Conservation (phyloP, 2,797 vertebrate genomes). For the Pelodytes ibericus region DNA sequence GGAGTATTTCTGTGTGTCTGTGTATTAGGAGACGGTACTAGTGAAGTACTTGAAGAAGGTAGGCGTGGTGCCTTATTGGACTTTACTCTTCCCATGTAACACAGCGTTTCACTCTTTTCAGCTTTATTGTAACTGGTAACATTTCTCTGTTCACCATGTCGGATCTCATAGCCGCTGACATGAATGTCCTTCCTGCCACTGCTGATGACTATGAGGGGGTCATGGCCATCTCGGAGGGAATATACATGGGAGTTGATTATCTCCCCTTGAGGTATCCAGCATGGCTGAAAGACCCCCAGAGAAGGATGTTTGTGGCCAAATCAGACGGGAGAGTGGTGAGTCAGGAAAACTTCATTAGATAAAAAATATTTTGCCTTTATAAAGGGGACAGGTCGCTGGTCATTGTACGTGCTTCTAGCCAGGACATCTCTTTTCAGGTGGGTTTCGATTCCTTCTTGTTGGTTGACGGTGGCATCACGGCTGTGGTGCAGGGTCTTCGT, state of each 20-base stretch:
- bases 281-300: constrained; percentile 42
- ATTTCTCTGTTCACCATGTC: not conserved
- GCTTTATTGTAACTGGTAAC: not conserved
- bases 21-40: not conserved
- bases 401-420: not conserved
- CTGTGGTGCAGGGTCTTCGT: constrained; percentile 79
- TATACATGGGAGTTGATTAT: constrained; percentile 42
- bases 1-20: not conserved
- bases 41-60: not conserved
- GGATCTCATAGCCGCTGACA: not conserved
- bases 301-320: constrained; percentile 48
- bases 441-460: constrained; percentile 76
- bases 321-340: constrained; percentile 46
- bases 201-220: constrained; percentile 37
- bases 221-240: constrained; percentile 36
- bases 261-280: constrained; percentile 42
- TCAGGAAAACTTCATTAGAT: not conserved
- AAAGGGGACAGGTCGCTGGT: not conserved
- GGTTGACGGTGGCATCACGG: constrained; percentile 76
- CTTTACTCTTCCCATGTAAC: not conserved
- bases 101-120: not conserved
- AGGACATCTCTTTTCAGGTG: constrained; percentile 66
- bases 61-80: not conserved
- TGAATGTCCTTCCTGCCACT: constrained; percentile 23
- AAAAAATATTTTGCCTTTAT: not conserved